These are phyloP conservation scores for Liparis tanakae DNA, from an alignment of 2,797 vertebrate genomes.

Conservation along the genomic window DNA sequence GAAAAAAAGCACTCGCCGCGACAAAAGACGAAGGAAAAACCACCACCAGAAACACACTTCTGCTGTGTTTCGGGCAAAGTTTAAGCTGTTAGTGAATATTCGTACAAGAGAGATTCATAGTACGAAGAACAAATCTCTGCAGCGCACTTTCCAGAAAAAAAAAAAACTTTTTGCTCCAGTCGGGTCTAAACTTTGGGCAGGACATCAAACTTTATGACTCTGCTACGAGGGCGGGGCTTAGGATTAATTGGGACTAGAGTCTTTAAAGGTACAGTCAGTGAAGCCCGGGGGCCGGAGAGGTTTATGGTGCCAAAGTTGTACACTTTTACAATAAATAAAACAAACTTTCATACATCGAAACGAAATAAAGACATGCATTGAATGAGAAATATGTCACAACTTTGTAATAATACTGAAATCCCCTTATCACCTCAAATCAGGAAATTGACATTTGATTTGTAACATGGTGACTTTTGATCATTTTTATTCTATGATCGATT, in stretches of 20 bases:
- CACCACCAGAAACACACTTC: conserved; percentile 12
- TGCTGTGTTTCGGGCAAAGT: background rate
- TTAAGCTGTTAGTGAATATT: conserved; percentile 5
- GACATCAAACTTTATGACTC: conserved; percentile 86
- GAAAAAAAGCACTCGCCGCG: conserved; percentile 32
- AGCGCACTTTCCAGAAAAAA: conserved; percentile 73
- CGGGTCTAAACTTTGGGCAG: conserved; percentile 84
- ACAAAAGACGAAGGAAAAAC: conserved; percentile 42
- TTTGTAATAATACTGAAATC: background rate
- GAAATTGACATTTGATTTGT: background rate
- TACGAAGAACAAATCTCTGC: conserved; percentile 79
- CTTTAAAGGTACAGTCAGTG: conserved; percentile 80
- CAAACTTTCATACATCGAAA: fast-evolving
- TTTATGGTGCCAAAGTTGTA: background rate
- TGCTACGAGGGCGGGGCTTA: conserved; percentile 74
- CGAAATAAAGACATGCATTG: background rate
- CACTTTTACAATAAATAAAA: background rate
- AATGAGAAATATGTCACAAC: background rate
- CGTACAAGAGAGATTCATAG: conserved; percentile 30
- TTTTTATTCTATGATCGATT: background rate
- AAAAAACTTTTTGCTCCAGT: conserved; percentile 76
- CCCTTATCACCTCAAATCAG: background rate
- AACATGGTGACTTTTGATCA: background rate
- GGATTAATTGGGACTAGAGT: conserved; percentile 68
- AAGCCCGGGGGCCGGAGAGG: background rate